phyloP scores from a whole-genome alignment of 1,140 invertebrate species.

The Bombus ignitus region DNA sequence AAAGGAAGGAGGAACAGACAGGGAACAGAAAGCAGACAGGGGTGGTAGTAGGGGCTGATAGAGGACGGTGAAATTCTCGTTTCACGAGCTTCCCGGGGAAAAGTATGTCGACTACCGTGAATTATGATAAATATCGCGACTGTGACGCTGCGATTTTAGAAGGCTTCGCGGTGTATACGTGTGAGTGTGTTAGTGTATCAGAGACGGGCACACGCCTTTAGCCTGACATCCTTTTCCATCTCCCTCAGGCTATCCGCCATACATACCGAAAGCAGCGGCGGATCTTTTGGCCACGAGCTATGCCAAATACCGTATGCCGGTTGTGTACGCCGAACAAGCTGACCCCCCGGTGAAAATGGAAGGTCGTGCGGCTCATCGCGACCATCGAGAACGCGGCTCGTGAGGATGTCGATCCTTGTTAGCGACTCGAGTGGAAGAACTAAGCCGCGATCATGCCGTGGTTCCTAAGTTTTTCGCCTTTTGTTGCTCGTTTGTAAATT shows the following conservation, averaged over 20 bases:
- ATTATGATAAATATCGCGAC: conserved; percentile 75
- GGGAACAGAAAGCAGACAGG: not conserved
- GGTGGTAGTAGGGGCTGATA: not conserved
- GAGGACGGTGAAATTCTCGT: conserved; percentile 44
- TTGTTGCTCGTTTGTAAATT: too few relatives aligned
- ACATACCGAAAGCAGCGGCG: conserved; percentile 42
- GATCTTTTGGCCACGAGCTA: conserved; percentile 17
- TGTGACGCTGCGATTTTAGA: conserved; percentile 66
- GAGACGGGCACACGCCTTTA: conserved; percentile 29
- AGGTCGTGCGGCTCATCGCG: conserved; percentile 33
- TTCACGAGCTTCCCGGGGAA: conserved; percentile 31
- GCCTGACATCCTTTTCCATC: conserved; percentile 40
- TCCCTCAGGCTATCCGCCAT: conserved; percentile 30
- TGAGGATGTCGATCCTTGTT: conserved; percentile 47
- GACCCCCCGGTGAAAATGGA: conserved; percentile 47
- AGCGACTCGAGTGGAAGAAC: not conserved
- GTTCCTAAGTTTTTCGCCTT: too few relatives aligned
- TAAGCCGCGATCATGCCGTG: too few relatives aligned
- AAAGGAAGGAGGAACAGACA: not conserved
- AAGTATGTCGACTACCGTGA: conserved; percentile 69
- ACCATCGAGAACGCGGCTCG: conserved; percentile 17
- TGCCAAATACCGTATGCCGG: conserved; percentile 39
- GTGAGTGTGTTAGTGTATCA: not conserved
- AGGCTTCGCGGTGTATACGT: not conserved
- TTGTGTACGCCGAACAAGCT: conserved; percentile 31